phyloP scores from a whole-genome alignment of 2,888 invertebrate species.

The Cheilosia soror region DNA sequence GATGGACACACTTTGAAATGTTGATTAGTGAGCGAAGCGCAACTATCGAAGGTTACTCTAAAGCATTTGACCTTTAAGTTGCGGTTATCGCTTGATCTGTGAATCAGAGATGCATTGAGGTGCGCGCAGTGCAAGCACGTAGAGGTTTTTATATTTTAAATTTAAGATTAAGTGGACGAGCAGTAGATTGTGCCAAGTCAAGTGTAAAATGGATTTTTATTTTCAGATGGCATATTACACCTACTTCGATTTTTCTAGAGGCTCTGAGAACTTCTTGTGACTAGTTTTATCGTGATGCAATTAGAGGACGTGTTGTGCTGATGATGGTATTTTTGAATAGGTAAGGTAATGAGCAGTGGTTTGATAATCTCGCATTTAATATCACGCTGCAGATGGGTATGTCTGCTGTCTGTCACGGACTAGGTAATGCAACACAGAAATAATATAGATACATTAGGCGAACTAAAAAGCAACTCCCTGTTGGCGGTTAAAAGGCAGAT shows the following conservation, averaged over 20 bases:
- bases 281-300: not conserved
- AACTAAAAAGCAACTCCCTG: too few relatives aligned
- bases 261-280: not conserved
- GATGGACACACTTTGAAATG: conserved; percentile 36
- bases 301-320: not conserved
- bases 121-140: conserved; percentile 7
- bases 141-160: conserved; percentile 19
- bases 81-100: conserved; percentile 36
- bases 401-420: too few relatives aligned
- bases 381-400: too few relatives aligned
- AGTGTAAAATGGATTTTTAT: conserved; percentile 36
- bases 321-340: not conserved
- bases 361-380: too few relatives aligned
- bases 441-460: too few relatives aligned
- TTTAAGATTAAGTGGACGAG: not conserved
- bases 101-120: not conserved
- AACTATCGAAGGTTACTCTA: conserved; percentile 28
- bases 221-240: conserved; percentile 24
- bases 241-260: not conserved
- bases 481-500: too few relatives aligned
- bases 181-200: conserved; percentile 15
- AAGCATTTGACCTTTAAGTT: conserved; percentile 45
- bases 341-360: not conserved
- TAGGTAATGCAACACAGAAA: too few relatives aligned
- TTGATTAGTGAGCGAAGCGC: conserved; percentile 16